Evolutionary conservation across 2,113 vertebrate species (phyloP), one percentile per base, ranked within the genome.

Genomic region (Nymphicus hollandicus): DNA sequence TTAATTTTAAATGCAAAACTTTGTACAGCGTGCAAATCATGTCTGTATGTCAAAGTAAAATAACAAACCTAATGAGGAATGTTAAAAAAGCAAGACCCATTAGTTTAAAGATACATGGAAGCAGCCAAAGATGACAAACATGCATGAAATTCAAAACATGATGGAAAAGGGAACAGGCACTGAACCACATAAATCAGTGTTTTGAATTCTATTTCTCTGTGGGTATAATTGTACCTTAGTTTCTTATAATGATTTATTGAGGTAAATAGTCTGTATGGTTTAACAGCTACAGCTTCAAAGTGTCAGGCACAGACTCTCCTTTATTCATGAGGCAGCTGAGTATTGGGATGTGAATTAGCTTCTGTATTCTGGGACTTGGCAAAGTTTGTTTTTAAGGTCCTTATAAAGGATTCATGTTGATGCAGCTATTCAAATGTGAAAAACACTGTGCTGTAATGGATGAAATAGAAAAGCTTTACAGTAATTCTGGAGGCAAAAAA

Each of bases 201-300:
- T 98, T 98, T 98, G 97, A 98, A 98, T 98, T 97, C 97, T 97
- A 98, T 98, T 98, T 98, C 98, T 98, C 98, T 97, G 97, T 97
- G 98, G 98, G 97, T 98, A 98, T 98, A 98, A 98, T 98, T 98
- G 98, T 98, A 98, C 97, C 98, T 98, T 98, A 98, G 98, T 98
- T 98, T 98, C 98, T 98, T 98, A 97, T 98, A 98, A 98, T 98
- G 98, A 98, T 98, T 98, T 98, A 98, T 98, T 98, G 98, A 98
- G 98, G 98, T 98, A 98, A 98, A 98, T 98, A 98, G 98, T 98
- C 98, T 98, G 97, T 98, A 98, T 98, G 98, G 98, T 98, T 98
- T 98, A 98, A 98, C 98, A 98, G 98, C 98, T 97, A 97, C 97
- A 96, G 97, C 98, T 98, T 98, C 98, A 98, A 98, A 98, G 98